Base-by-base conservation (phyloP, 2,113 vertebrate genomes). In the Dicerorhinus sumatrensis region DNA sequence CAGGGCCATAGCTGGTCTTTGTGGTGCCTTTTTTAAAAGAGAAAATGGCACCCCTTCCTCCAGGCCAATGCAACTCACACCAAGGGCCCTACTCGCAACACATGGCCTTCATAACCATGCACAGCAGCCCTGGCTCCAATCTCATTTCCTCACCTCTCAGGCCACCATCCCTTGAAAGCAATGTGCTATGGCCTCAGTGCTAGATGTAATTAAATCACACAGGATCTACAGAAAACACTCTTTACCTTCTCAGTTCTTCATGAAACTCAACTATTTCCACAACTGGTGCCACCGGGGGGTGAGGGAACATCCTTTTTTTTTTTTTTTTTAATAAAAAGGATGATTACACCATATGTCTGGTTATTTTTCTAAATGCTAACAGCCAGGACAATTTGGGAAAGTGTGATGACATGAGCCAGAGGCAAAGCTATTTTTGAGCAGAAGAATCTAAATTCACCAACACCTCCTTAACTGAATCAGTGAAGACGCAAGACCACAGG, bases 371-470 rank as follows among this genome's bases (percentile, higher is more conserved):
- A 89, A 97, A 86, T 81, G 79, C 56, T 62, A 87, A 92, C 39
- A 93, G 76, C 79, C 69, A 95, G 65, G 63, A 90, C 95, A 97
- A 94, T 95, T 90, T 91, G 51, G 63, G 86, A 95, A 97, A 85
- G 82, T 84, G 79, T 91, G 89, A 96, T 76, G 75, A 94, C 75
- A 54, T 51, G 56, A 80, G 69, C 23, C 60, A 97, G 60, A 94
- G 60, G 80, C 90, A 95, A 94, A 97, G 60, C 88, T 97, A 95
- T 97, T 95, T 94, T 63, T 20, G 54, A 58, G 62, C 27, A 89
- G 81, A 97, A 95, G 48, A 82, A 89, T 83, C 73, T 83, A 82
- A 91, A 89, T 97, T 92, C 31, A 25, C 80, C 46, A 90, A 42
- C 11, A 77, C 54, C 4, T 63, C 72, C 12, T 90, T 73, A 27